These are phyloP conservation scores for Eubasilissa splendida DNA, from an alignment of 2,888 invertebrate species.

Conservation along the genomic window DNA sequence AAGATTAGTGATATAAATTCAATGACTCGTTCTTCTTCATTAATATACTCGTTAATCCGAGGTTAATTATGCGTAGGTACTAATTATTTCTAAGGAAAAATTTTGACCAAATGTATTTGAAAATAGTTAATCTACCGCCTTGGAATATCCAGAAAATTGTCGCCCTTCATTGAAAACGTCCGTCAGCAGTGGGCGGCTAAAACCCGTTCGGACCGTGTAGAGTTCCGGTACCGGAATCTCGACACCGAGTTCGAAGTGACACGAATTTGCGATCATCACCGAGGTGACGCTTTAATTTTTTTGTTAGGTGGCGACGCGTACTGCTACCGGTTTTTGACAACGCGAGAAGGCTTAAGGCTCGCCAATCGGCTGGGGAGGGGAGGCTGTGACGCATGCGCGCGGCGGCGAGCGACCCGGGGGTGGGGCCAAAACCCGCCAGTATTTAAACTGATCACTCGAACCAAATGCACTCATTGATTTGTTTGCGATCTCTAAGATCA, in stretches of 20 bases:
- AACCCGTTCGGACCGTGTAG: no score
- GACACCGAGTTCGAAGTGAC: no score
- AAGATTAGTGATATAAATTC: no score
- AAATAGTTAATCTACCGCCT: conserved; percentile 17
- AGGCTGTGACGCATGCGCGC: conserved; percentile 74
- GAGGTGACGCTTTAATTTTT: conserved; percentile 25
- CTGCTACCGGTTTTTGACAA: conserved; percentile 58
- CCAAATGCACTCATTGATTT: conserved; percentile 79
- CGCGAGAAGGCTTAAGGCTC: conserved; percentile 60
- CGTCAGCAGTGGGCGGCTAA: neutral
- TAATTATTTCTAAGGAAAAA: conserved; percentile 10
- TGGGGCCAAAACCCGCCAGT: conserved; percentile 74
- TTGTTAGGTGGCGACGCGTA: conserved; percentile 63
- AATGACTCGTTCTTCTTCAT: no score
- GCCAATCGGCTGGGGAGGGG: conserved; percentile 62
- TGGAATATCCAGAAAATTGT: conserved; percentile 9
- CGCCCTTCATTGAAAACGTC: conserved; percentile 12
- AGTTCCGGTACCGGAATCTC: no score
- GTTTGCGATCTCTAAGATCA: conserved; percentile 79
- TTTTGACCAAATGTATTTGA: neutral
- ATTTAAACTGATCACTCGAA: conserved; percentile 79
- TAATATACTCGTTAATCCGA: no score
- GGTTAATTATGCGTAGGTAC: no score
- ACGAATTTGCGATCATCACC: no score
- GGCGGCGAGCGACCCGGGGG: conserved; percentile 71